phyloP scores from a whole-genome alignment of 2,113 vertebrate species.

The Orycteropus afer region DNA sequence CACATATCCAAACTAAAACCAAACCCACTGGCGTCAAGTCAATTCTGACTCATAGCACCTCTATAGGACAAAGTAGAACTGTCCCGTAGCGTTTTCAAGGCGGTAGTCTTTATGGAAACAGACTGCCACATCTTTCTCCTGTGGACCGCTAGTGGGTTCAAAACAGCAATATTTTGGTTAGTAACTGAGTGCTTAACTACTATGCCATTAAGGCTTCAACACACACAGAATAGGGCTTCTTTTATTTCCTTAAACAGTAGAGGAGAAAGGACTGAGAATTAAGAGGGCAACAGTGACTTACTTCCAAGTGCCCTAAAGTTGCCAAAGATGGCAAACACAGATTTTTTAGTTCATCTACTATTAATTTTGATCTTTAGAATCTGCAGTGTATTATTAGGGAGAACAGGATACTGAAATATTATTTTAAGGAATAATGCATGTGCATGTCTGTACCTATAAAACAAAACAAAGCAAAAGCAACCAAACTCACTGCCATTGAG shows the following conservation, averaged over 20 bases:
- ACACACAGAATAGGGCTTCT: neutral
- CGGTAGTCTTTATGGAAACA: neutral
- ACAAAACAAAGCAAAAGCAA: too few relatives aligned
- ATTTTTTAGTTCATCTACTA: neutral
- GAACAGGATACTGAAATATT: neutral
- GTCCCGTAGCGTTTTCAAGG: neutral
- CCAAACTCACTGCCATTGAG: too few relatives aligned
- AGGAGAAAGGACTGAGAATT: neutral
- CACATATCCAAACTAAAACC: neutral
- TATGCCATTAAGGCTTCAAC: neutral
- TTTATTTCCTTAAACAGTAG: slow-evolving; percentile 22
- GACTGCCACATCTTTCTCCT: neutral
- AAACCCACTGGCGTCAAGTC: neutral
- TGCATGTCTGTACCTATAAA: neutral
- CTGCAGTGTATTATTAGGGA: neutral
- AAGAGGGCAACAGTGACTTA: slow-evolving; percentile 13
- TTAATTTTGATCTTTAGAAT: slow-evolving; percentile 6
- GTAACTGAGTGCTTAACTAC: neutral
- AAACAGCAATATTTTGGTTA: neutral
- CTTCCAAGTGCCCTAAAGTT: neutral
- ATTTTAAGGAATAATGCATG: neutral
- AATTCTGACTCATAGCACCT: neutral
- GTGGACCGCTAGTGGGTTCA: neutral
- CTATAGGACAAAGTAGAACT: neutral
- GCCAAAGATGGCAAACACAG: neutral